Base-by-base conservation (phyloP, 2,888 invertebrate species). In the Bursaphelenchus okinawaensis region DNA sequence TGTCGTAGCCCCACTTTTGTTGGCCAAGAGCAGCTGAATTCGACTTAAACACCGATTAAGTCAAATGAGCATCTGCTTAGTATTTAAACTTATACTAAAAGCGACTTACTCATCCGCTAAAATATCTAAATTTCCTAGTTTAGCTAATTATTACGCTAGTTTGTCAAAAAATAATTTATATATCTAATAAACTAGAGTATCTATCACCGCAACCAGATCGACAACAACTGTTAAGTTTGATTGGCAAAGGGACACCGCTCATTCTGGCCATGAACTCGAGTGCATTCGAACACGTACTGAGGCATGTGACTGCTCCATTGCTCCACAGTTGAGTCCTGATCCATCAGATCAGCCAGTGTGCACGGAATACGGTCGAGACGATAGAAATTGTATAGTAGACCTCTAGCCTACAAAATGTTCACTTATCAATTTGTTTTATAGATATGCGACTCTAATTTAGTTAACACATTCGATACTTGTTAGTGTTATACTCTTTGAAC, bases 341-440 rank as follows among this genome's bases (percentile, higher is more conserved):
- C 71, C 40, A 66, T 68, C 9, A 77, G 50, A 16, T 91, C 91
- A 7, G 89, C 90, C 57, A 95, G 84, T 0, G 91, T 90, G 84
- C 94, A 94, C 0, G 94, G 94, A 67, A 94, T 89, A 75, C 89
- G 88, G 24, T 90, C 88, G 75, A 91, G 85, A 80, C 90, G 90
- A n/a, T 92, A 88, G 84, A 93, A 94, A 83, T 93, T 90, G 84
- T 93, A 89, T 0, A 94, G 86, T 4, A 95, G 86, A 16, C 93
- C 93, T 63, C 94, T 88, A 0, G 93, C 93, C 87, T 87, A 79
- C 31, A 79, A 68, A 23, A 28, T 20, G 24, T 4, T n/a, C 31
- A 24, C 19, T 52, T 22, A 63, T 28, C n/a, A 68, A 20, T 22
- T 67, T 59, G 9, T 9, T 12, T 40, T n/a, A 40, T n/a, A 40